phyloP scores from a whole-genome alignment of 2,888 invertebrate genomes.

The Apodemia mormo region DNA sequence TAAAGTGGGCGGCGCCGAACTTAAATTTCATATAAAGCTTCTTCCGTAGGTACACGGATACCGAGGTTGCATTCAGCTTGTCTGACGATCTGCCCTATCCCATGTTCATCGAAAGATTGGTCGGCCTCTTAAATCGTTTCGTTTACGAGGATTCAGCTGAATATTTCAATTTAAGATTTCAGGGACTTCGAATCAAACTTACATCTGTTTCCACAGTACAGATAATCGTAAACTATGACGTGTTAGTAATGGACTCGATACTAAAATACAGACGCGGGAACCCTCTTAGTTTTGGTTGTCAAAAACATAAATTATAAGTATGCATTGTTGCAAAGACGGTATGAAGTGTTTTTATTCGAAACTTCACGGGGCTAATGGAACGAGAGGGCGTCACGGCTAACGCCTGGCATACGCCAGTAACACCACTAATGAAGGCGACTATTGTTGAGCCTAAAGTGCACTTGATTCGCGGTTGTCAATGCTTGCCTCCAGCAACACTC shows the following conservation, averaged over 20 bases:
- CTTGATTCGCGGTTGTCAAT: slow-evolving; percentile 62
- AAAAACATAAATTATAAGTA: slow-evolving; percentile 72
- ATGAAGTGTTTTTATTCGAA: slow-evolving; percentile 73
- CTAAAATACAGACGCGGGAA: slow-evolving; percentile 65
- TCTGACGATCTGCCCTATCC: slow-evolving; percentile 70
- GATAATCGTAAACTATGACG: slow-evolving; percentile 2
- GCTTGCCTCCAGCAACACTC: slow-evolving; percentile 46
- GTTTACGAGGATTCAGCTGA: slow-evolving; percentile 60
- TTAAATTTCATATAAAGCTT: slow-evolving; percentile 76
- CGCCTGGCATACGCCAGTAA: slow-evolving; percentile 74
- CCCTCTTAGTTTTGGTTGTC: slow-evolving; percentile 70
- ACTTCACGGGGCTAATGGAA: slow-evolving; percentile 66
- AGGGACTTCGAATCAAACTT: too few species aligned
- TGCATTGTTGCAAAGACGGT: slow-evolving; percentile 66
- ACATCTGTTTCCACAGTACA: too few species aligned
- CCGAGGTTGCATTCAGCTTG: slow-evolving; percentile 74
- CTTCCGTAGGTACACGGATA: slow-evolving; percentile 70
- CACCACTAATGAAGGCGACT: slow-evolving; percentile 74
- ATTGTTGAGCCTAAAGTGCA: slow-evolving; percentile 71
- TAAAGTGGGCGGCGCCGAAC: slow-evolving; percentile 78
- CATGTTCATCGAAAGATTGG: slow-evolving; percentile 76
- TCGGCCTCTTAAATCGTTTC: slow-evolving; percentile 69
- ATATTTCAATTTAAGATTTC: too few species aligned
- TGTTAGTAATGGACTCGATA: slow-evolving; percentile 41
- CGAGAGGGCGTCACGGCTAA: slow-evolving; percentile 71